These are phyloP conservation scores for Ochotona princeps DNA, from an alignment of 2,113 vertebrate species.

Conservation along the genomic window DNA sequence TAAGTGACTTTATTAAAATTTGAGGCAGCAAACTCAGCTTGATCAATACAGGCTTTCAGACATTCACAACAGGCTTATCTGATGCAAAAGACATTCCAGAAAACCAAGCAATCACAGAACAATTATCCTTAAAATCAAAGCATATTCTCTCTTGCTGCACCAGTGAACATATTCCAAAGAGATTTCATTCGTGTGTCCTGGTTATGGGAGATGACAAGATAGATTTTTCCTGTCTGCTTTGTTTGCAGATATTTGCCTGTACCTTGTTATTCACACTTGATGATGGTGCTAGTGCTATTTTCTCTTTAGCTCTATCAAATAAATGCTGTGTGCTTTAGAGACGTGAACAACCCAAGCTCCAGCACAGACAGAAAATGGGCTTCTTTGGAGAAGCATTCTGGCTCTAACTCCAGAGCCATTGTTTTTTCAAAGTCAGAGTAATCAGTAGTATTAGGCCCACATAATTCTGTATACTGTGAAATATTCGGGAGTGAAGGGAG, in stretches of 20 bases:
- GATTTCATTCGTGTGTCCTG: conserved; percentile 17
- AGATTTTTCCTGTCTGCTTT: conserved; percentile 52
- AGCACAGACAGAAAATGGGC: neutral
- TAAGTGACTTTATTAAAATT: neutral
- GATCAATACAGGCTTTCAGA: neutral
- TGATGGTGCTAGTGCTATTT: conserved; percentile 38
- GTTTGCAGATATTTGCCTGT: conserved; percentile 59
- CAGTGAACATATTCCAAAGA: conserved; percentile 51
- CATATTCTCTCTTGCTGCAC: conserved; percentile 4
- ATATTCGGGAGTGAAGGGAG: conserved; percentile 20
- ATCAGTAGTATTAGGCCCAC: neutral
- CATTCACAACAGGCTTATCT: neutral
- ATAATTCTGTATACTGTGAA: neutral
- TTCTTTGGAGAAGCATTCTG: neutral
- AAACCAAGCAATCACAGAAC: conserved; percentile 36
- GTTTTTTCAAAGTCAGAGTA: neutral
- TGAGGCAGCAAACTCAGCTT: neutral
- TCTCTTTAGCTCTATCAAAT: conserved; percentile 6
- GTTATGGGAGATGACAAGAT: conserved; percentile 42
- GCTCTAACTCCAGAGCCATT: neutral
- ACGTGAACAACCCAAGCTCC: neutral
- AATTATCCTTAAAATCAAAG: conserved; percentile 48
- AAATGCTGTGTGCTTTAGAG: conserved; percentile 8
- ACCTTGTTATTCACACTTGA: conserved; percentile 38
- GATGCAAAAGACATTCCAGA: conserved; percentile 1